A percentile compares a stretch with the other conserved stretches of the same genome.
Conservation (phyloP, 2,797 vertebrate genomes). For the Sebastes cheni region DNA sequence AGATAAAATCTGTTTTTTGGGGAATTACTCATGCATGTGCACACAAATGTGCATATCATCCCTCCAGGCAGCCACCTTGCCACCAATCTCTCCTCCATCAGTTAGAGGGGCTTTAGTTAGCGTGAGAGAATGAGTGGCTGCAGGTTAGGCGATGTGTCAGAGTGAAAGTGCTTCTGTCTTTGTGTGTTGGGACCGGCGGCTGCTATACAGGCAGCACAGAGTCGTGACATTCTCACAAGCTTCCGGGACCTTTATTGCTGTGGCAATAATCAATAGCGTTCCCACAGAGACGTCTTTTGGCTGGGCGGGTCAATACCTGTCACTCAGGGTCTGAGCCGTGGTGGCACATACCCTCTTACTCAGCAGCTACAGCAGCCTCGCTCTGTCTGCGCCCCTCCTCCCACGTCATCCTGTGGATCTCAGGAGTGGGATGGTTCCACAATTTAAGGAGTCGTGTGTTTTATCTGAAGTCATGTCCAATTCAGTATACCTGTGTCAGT, state of each 20-base stretch:
- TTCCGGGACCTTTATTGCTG: slow-evolving; percentile 79
- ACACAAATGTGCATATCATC: neutral
- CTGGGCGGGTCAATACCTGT: slow-evolving; percentile 83
- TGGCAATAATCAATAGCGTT: slow-evolving; percentile 84
- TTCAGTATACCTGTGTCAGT: neutral
- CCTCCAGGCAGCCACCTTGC: neutral
- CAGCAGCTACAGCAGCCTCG: slow-evolving; percentile 69
- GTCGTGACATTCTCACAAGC: slow-evolving; percentile 82
- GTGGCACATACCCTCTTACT: slow-evolving; percentile 77
- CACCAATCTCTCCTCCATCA: slow-evolving; percentile 28
- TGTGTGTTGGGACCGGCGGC: slow-evolving; percentile 48
- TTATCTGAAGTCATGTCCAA: neutral
- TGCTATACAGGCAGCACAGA: slow-evolving; percentile 58
- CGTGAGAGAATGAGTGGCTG: slow-evolving; percentile 29
- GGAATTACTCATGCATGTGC: neutral
- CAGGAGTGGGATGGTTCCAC: slow-evolving; percentile 11
- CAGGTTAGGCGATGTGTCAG: slow-evolving; percentile 41
- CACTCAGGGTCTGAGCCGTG: slow-evolving; percentile 77
- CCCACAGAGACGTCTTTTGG: slow-evolving; percentile 80
- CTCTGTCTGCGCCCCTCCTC: slow-evolving; percentile 37
- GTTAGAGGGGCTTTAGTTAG: slow-evolving; percentile 15
- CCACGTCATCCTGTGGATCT: slow-evolving; percentile 26
- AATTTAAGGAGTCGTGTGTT: slow-evolving; percentile 8
- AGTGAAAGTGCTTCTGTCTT: slow-evolving; percentile 38
- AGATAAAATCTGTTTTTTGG: neutral